phyloP scores from a whole-genome alignment of 2,888 invertebrate species.

The Lithophane socia region DNA sequence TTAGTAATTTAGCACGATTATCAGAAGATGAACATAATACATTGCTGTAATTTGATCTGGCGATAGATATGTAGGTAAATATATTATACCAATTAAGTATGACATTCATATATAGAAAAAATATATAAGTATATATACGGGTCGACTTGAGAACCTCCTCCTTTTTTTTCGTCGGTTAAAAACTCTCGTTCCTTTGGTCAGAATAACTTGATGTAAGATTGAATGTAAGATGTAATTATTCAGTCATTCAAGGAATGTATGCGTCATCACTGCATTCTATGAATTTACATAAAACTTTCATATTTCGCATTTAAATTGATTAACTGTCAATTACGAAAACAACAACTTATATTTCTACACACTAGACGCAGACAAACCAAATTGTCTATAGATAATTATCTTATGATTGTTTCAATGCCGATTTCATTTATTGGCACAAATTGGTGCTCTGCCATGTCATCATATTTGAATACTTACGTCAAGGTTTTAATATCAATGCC shows the following conservation, averaged over 20 bases:
- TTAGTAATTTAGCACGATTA: neutral
- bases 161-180: no score
- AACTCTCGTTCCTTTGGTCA: neutral
- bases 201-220: no score
- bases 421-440: constrained; percentile 70
- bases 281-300: constrained; percentile 30
- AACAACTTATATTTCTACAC: constrained; percentile 29
- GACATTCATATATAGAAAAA: no score
- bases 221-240: neutral
- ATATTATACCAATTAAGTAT: no score
- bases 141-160: no score
- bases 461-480: constrained; percentile 63
- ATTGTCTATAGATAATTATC: constrained; percentile 66
- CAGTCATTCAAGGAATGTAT: neutral
- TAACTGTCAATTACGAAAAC: constrained; percentile 47
- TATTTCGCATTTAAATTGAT: constrained; percentile 35
- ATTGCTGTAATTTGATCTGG: no score
- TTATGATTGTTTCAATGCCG: constrained; percentile 69
- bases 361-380: constrained; percentile 42
- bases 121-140: no score
- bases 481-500: constrained; percentile 41
- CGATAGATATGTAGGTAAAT: no score
- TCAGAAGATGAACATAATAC: no score
- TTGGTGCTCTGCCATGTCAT: constrained; percentile 69
- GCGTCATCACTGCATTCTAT: constrained; percentile 19